Evolutionary conservation across 2,888 invertebrate genomes (phyloP).

Genomic region (Ferdinandea cuprea): DNA sequence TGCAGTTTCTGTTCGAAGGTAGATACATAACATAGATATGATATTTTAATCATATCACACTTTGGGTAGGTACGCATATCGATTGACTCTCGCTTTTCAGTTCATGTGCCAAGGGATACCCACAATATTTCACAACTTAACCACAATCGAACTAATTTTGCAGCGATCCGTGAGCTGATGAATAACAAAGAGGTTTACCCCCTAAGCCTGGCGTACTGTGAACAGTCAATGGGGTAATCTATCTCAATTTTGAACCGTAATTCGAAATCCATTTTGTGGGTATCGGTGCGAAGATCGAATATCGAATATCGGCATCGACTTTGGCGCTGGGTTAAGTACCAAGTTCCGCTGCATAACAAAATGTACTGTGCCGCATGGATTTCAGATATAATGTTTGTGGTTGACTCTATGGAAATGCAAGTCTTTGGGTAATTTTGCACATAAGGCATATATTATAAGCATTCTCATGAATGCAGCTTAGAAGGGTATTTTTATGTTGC

Average conservation of each 20-base stretch:
- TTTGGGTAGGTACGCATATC: conserved; percentile 65
- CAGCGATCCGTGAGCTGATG: conserved; percentile 52
- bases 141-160: conserved; percentile 53
- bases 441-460: neutral
- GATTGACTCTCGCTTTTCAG: conserved; percentile 51
- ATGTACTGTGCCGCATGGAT: conserved; percentile 39
- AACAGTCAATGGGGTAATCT: conserved; percentile 15
- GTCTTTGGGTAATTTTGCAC: neutral
- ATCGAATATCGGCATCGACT: conserved; percentile 60
- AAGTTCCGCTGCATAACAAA: conserved; percentile 46
- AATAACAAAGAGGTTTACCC: conserved; percentile 42
- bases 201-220: neutral
- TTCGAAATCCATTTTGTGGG: conserved; percentile 39
- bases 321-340: conserved; percentile 54
- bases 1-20: neutral
- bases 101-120: conserved; percentile 71
- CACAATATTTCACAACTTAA: conserved; percentile 52
- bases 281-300: conserved; percentile 42
- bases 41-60: conserved; percentile 58
- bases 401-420: conserved; percentile 1
- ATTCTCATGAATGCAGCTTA: neutral
- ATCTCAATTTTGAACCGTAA: conserved; percentile 48
- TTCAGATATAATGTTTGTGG: conserved; percentile 10
- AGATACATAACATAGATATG: neutral
- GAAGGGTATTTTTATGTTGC: neutral